Base-by-base conservation (phyloP, 2,797 vertebrate species). In the Brachymystax lenok region DNA sequence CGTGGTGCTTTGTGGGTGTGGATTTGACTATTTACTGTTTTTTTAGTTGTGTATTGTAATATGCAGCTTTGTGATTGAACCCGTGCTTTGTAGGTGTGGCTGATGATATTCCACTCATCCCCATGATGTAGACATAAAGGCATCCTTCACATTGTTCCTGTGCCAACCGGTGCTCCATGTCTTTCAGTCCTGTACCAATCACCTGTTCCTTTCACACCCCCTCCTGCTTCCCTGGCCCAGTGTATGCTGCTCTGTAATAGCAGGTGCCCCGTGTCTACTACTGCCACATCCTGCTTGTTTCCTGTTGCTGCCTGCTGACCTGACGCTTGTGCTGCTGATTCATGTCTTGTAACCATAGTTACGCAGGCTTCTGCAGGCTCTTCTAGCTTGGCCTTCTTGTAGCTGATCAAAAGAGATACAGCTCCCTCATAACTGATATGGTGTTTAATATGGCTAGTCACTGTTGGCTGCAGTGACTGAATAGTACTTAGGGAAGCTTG, bases 331-430 rank as follows among this genome's bases (percentile, higher is more conserved):
- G 33, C 5, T 71, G 79, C 79, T 52, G 78, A 78, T 63, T 75
- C 63, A 10, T 30, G 50, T 70, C 1, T 59, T 6, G 35, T 52
- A 51, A 13, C 40, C 40, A 46, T 3, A 46, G 71, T 30, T 19
- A 40, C 51, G 0, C 7, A 3, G 46, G 28, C 66, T n/a, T 35
- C 33, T 35, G 73, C 52, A 19, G 40, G 21, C 40, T 46, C 12
- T 40, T 74, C 64, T 4, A 59, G 50, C 27, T 71, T 50, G 61
- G 77, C 40, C 10, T 46, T 12, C 70, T 71, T 40, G 46, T 73
- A 74, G 77, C 80, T 82, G 77, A 81, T 78, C 13, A 82, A 79
- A 35, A 79, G 46, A 78, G 51, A 79, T 72, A 75, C 5, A 1
- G 0, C 35, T 51, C 5, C n/a, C 59, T 64, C 7, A 13, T 17